phyloP scores from a whole-genome alignment of 2,888 invertebrate species.

The Torymus texanus region DNA sequence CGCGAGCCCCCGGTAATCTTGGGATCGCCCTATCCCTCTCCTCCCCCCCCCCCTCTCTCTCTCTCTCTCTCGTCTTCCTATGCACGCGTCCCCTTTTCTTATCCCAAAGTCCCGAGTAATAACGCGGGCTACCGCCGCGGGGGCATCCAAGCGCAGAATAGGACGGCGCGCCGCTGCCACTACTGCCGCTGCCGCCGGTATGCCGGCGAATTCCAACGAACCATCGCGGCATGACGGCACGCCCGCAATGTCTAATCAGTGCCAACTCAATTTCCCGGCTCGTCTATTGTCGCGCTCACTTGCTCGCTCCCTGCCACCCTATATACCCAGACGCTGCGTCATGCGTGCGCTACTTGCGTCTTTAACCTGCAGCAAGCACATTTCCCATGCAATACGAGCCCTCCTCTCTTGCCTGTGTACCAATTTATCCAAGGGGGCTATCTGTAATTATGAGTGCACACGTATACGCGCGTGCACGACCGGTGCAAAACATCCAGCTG shows the following conservation, averaged over 20 bases:
- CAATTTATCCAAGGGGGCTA: too few relatives aligned
- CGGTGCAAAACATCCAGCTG: too few relatives aligned
- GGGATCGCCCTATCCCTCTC: neutral
- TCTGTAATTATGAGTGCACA: too few relatives aligned
- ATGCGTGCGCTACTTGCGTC: too few relatives aligned
- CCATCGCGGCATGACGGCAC: constrained; percentile 70
- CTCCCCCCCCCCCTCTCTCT: neutral
- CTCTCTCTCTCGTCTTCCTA: constrained; percentile 45
- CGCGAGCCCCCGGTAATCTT: neutral
- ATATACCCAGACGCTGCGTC: neutral
- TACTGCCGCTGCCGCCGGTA: constrained; percentile 16
- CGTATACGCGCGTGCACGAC: too few relatives aligned
- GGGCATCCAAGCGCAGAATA: constrained; percentile 45
- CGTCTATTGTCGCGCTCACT: constrained; percentile 64
- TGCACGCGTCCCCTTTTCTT: too few relatives aligned
- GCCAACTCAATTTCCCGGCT: constrained; percentile 71
- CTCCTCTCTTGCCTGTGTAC: too few relatives aligned
- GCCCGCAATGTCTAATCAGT: constrained; percentile 74
- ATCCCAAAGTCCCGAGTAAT: constrained; percentile 54
- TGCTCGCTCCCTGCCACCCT: constrained; percentile 14
- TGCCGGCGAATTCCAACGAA: constrained; percentile 67
- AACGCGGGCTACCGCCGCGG: constrained; percentile 52
- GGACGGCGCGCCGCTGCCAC: constrained; percentile 11
- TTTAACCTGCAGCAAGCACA: too few relatives aligned
- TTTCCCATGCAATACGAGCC: too few relatives aligned